Percentiles rank a stretch among this genome's conserved stretches.
These are phyloP conservation scores for Xenus cinereus DNA, from an alignment of 2,113 vertebrate species.

Conservation along the genomic window DNA sequence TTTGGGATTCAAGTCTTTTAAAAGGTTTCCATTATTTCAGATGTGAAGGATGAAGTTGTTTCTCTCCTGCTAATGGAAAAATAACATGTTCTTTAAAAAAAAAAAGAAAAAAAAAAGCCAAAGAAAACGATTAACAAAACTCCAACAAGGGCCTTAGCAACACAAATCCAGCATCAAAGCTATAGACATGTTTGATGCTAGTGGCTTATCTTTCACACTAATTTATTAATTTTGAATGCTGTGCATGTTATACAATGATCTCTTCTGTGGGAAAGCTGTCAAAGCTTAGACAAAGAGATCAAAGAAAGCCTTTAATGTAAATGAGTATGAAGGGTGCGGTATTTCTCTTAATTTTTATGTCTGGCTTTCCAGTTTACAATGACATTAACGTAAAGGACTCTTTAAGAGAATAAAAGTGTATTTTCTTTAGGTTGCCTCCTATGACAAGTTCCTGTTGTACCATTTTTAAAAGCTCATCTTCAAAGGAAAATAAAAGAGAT, in stretches of 20 bases:
- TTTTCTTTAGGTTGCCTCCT: neutral
- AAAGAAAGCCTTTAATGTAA: constrained; percentile 32
- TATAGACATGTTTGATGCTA: constrained; percentile 12
- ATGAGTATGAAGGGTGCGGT: neutral
- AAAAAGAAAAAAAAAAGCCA: neutral
- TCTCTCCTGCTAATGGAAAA: neutral
- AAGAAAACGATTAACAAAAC: neutral
- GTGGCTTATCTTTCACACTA: constrained; percentile 40
- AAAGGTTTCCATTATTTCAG: neutral
- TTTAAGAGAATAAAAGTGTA: neutral
- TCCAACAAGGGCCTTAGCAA: neutral
- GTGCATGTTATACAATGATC: neutral
- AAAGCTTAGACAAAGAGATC: constrained; percentile 24
- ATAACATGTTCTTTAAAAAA: neutral
- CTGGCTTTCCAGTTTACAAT: neutral
- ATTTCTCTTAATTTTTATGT: neutral
- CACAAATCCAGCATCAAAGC: constrained; percentile 56
- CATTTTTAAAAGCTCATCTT: neutral
- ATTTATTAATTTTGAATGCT: constrained; percentile 56
- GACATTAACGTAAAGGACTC: neutral
- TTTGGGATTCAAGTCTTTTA: neutral
- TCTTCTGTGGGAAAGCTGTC: constrained; percentile 12
- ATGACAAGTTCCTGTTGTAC: neutral
- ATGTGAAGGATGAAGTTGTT: neutral
- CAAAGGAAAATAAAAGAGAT: neutral